A percentile compares a stretch with the other conserved stretches of the same genome.
Conservation (phyloP, 2,888 invertebrate genomes). For the Leucoptera coffeella region DNA sequence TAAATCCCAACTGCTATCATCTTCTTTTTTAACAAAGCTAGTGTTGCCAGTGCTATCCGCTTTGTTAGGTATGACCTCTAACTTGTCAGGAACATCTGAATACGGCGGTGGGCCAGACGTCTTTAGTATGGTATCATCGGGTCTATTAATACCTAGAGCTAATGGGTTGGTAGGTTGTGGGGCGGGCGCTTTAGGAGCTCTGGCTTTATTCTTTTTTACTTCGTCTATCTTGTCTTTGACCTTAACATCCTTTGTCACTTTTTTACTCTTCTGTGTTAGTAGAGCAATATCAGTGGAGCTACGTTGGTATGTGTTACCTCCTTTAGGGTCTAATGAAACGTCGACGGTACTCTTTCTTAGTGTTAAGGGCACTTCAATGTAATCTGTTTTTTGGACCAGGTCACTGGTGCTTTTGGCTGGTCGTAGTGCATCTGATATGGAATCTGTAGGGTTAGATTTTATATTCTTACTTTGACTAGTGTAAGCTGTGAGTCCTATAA, state of each 20-base stretch:
- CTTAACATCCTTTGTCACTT: constrained; percentile 9
- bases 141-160: constrained; percentile 13
- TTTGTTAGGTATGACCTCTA: constrained; percentile 11
- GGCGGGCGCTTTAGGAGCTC: constrained; percentile 2
- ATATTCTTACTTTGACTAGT: too few species aligned
- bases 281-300: constrained; percentile 2
- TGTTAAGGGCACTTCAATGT: constrained; percentile 8
- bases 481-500: too few species aligned
- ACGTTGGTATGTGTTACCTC: constrained; percentile 8
- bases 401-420: constrained; percentile 21
- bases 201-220: constrained; percentile 11
- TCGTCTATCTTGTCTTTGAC: background rate
- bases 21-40: constrained; percentile 20
- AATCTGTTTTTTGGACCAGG: constrained; percentile 10
- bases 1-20: constrained; percentile 40
- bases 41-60: constrained; percentile 20
- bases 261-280: background rate
- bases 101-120: constrained; percentile 36
- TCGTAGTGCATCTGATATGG: constrained; percentile 7
- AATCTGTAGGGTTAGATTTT: too few species aligned
- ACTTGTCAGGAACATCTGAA: constrained; percentile 12
- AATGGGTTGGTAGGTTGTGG: constrained; percentile 5
- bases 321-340: constrained; percentile 17
- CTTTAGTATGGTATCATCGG: constrained; percentile 35
- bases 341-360: constrained; percentile 16